phyloP scores from a whole-genome alignment of 1,140 invertebrate species.

The Drosophila kurseongensis region DNA sequence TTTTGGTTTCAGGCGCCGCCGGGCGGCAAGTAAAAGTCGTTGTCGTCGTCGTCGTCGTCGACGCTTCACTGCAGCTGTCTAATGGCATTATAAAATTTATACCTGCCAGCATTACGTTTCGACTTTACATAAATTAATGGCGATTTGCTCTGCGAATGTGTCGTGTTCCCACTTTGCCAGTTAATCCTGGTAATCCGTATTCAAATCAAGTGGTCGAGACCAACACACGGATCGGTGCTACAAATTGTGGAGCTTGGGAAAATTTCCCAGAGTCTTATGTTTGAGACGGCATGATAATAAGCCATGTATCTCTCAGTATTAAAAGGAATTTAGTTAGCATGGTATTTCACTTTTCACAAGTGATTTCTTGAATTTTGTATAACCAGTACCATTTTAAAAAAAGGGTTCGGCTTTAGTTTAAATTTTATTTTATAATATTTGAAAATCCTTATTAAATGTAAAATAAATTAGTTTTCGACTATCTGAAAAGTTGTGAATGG shows the following conservation, averaged over 20 bases:
- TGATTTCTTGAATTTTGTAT: no score
- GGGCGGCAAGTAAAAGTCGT: conserved; percentile 73
- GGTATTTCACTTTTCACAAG: no score
- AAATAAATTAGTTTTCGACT: no score
- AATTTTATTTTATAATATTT: no score
- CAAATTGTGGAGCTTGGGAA: conserved; percentile 28
- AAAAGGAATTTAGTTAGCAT: no score
- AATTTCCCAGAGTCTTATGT: conserved; percentile 13
- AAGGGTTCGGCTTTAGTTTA: no score
- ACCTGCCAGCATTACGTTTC: conserved; percentile 65
- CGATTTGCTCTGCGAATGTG: conserved; percentile 52
- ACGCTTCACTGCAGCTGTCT: conserved; percentile 57
- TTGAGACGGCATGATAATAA: background rate
- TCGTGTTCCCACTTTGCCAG: conserved; percentile 40
- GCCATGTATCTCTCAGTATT: background rate
- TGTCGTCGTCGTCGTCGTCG: conserved; percentile 25
- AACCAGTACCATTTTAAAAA: no score
- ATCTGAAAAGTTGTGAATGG: no score
- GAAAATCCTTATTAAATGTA: no score
- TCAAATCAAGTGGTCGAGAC: conserved; percentile 33
- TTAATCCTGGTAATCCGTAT: conserved; percentile 49
- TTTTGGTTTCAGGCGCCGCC: conserved; percentile 67
- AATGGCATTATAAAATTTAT: conserved; percentile 76
- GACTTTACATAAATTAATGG: conserved; percentile 70
- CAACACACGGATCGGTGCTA: conserved; percentile 1